Percentiles rank a stretch among this genome's conserved stretches.
These are phyloP conservation scores for Erithacus rubecula DNA, from an alignment of 2,797 vertebrate genomes.

Conservation along the genomic window DNA sequence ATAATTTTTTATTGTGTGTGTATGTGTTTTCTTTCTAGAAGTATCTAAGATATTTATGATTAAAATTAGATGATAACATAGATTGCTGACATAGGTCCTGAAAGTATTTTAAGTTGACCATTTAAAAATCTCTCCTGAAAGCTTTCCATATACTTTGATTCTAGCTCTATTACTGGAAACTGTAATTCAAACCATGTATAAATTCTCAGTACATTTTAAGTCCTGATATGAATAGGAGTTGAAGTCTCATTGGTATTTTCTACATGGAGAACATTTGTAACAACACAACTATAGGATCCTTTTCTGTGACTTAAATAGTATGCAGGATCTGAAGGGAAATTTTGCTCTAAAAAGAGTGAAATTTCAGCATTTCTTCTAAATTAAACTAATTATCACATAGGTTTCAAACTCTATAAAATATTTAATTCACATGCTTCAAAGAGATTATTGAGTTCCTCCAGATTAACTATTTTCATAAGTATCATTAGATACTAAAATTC, in stretches of 20 bases:
- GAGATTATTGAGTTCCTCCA: background rate
- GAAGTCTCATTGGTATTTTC: background rate
- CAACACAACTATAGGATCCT: background rate
- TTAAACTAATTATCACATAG: background rate
- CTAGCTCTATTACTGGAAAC: background rate
- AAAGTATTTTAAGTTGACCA: background rate
- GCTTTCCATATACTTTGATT: background rate
- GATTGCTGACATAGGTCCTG: background rate
- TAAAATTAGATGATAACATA: background rate
- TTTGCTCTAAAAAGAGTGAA: background rate
- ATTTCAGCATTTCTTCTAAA: background rate
- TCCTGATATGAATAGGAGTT: background rate
- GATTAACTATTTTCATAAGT: background rate
- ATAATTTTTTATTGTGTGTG: background rate
- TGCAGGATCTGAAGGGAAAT: background rate
- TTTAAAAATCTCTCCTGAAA: background rate
- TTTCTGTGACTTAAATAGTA: background rate
- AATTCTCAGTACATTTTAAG: background rate
- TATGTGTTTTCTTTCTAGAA: background rate
- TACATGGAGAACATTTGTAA: background rate
- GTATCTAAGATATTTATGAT: background rate
- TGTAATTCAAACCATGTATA: background rate
- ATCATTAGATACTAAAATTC: background rate
- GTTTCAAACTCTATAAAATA: background rate
- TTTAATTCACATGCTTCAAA: background rate